Evolutionary conservation across 35 echinoderm and acorn worm species (phyloP), one percentile per base, ranked within the genome.

Genomic region (Ptychodera flava): DNA sequence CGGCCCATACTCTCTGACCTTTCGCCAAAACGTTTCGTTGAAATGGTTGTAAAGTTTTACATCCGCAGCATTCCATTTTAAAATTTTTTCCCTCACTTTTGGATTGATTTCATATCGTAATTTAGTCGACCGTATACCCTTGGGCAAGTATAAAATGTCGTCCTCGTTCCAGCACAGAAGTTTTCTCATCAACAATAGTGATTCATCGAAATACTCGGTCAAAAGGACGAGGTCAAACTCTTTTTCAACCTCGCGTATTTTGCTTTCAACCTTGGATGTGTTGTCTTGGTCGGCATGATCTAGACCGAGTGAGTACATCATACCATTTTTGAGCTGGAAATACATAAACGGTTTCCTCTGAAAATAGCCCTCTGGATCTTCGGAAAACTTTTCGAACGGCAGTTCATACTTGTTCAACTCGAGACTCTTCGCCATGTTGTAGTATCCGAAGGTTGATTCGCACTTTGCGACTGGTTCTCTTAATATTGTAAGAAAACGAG

Each of bases 11-110:
- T 85, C 83, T 30, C 77, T 79, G 35, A 93, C 82, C 76, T 38
- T 83, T 64, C 33, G 34, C 91, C 91, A 93, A 16, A 93, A 80
- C 0, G 91, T 89, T 53, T 37, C 76, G 33, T 93, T 93, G 36
- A 93, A 93, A 31, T 86, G 30, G 0, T 78, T 2, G 37, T 93
- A 93, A 30, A 93, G 77, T 1, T 35, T 75, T 1, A 29, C 37
- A 78, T 93, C 91, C 32, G 83, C 88, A 15, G 32, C 52, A 36
- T 89, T 89, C 91, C 91, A 93, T n/a, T 85, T 33, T 31, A 37
- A 36, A 31, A 93, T 85, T 78, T 16, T 30, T 30, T 82, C 87
- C 16, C 87, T 29, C 29, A 83, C 36, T 0, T 16, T 1, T 16
- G 33, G 37, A 0, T 35, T 35, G 38, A 36, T 28, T 10, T 31